A percentile compares a stretch with the other conserved stretches of the same genome.
phyloP scores from a whole-genome alignment of 2,113 vertebrate species.

The Sinocyclocheilus rhinocerous region DNA sequence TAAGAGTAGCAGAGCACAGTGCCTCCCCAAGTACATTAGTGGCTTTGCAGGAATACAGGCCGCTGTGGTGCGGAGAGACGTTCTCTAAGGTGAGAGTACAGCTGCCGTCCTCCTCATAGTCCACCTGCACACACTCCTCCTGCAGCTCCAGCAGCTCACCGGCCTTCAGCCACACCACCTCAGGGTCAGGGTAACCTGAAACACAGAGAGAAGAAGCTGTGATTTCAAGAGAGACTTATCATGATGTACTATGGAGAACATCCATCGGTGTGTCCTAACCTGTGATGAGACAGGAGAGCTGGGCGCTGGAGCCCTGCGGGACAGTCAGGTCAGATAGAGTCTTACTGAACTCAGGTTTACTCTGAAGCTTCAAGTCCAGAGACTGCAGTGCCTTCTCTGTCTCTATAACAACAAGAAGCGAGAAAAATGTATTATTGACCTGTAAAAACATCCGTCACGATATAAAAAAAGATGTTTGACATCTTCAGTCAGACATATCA shows the following conservation, averaged over 20 bases:
- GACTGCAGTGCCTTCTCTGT: constrained; percentile 62
- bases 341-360: constrained; percentile 64
- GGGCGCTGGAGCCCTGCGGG: constrained; percentile 59
- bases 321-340: constrained; percentile 61
- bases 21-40: constrained; percentile 68
- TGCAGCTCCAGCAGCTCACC: constrained; percentile 67
- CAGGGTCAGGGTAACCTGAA: constrained; percentile 79
- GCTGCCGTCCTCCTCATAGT: constrained; percentile 77
- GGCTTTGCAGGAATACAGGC: constrained; percentile 76
- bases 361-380: constrained; percentile 72
- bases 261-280: constrained; percentile 59
- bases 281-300: constrained; percentile 73
- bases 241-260: neutral
- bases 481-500: neutral
- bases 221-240: neutral
- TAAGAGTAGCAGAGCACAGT: constrained; percentile 64
- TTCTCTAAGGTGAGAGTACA: constrained; percentile 71
- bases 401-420: constrained; percentile 39
- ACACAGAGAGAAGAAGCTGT: neutral
- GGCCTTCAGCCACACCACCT: constrained; percentile 77
- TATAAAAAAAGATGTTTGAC: neutral
- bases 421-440: neutral
- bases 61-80: constrained; percentile 59
- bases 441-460: neutral
- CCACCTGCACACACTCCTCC: constrained; percentile 66